Evolutionary conservation across 2,888 invertebrate genomes (phyloP).

Genomic region (Gari tellinella): DNA sequence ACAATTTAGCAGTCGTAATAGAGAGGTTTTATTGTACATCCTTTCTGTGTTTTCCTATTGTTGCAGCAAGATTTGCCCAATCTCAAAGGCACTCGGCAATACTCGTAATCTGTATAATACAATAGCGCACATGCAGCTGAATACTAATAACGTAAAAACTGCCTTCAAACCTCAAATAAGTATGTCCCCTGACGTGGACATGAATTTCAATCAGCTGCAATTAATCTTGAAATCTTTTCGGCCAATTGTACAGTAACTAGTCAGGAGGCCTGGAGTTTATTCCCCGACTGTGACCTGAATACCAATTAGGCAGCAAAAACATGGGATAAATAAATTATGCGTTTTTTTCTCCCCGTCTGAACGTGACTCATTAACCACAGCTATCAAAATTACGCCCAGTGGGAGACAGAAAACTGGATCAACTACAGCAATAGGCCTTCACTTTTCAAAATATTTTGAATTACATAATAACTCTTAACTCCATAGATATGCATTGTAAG

Average conservation of each 20-base stretch:
- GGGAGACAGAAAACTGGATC: no score
- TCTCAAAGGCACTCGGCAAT: constrained; percentile 32
- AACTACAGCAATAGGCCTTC: no score
- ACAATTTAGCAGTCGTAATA: no score
- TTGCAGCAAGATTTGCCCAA: constrained; percentile 22
- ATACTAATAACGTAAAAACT: constrained; percentile 52
- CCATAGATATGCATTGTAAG: no score
- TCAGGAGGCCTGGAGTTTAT: constrained; percentile 41
- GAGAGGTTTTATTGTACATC: no score
- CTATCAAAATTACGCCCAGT: no score
- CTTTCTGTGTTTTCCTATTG: constrained; percentile 30
- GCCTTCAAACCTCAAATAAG: constrained; percentile 47
- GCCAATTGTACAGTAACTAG: constrained; percentile 51
- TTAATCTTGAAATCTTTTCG: constrained; percentile 54
- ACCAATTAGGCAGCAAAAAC: constrained; percentile 18
- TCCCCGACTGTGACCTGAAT: constrained; percentile 46
- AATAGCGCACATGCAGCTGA: constrained; percentile 23
- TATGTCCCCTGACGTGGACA: constrained; percentile 36
- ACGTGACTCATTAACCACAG: no score
- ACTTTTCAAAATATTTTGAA: no score
- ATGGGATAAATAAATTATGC: no score
- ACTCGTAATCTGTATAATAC: constrained; percentile 47
- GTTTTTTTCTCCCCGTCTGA: no score
- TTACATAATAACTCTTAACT: no score
- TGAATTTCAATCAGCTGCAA: constrained; percentile 52